phyloP scores from a whole-genome alignment of 2,888 invertebrate genomes.

The Tholera decimalis region DNA sequence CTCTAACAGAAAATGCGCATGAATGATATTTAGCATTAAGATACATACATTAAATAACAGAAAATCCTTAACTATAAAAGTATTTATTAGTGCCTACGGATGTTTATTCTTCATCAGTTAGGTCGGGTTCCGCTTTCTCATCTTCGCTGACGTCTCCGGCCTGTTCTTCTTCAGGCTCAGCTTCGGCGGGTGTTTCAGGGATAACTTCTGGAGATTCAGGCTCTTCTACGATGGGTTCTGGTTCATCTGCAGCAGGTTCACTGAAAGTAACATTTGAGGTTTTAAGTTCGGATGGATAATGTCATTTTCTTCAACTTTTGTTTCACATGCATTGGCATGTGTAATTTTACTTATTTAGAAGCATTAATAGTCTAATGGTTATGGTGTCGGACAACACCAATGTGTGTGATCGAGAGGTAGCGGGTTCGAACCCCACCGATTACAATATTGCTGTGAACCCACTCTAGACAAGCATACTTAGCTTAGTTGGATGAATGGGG shows the following conservation, averaged over 20 bases:
- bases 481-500: too few relatives aligned
- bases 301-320: neutral
- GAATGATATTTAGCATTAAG: slow-evolving; percentile 78
- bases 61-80: slow-evolving; percentile 76
- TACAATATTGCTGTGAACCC: too few relatives aligned
- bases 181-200: slow-evolving; percentile 72
- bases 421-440: too few relatives aligned
- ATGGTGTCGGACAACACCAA: too few relatives aligned
- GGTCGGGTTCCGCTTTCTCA: slow-evolving; percentile 88
- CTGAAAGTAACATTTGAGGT: slow-evolving; percentile 62
- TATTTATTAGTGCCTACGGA: slow-evolving; percentile 49
- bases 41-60: slow-evolving; percentile 61
- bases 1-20: slow-evolving; percentile 71
- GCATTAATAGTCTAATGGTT: too few relatives aligned
- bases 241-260: slow-evolving; percentile 80
- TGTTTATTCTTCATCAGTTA: slow-evolving; percentile 89
- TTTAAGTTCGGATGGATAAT: neutral
- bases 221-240: slow-evolving; percentile 88
- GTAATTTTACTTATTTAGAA: too few relatives aligned
- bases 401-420: too few relatives aligned
- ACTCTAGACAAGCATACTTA: too few relatives aligned
- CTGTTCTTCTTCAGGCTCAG: slow-evolving; percentile 74
- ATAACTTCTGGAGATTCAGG: slow-evolving; percentile 85
- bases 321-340: too few relatives aligned
- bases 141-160: slow-evolving; percentile 84